These are phyloP conservation scores for Yponomeuta cagnagella DNA, from an alignment of 2,888 invertebrate species.

Conservation along the genomic window DNA sequence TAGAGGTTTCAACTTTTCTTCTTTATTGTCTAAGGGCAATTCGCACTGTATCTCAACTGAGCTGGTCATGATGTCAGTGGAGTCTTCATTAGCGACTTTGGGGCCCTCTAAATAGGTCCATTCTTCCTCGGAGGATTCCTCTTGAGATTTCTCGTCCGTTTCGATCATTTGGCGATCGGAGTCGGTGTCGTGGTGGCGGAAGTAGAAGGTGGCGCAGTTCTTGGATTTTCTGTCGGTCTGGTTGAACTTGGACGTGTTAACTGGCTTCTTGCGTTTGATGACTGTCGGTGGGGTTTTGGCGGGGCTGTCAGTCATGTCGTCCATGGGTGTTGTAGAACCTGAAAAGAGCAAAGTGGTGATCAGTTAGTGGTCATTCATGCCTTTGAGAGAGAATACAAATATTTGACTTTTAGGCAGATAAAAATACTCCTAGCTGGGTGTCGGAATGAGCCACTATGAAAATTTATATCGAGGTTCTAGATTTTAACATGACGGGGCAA, in stretches of 20 bases:
- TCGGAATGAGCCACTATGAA: no score
- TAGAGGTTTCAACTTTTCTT: conserved; percentile 24
- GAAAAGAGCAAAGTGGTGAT: conserved; percentile 25
- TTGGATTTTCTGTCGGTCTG: conserved; percentile 86
- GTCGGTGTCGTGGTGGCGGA: conserved; percentile 90
- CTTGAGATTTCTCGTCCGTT: conserved; percentile 64
- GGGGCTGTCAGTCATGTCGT: conserved; percentile 43
- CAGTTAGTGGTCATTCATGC: conserved; percentile 8
- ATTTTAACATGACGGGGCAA: no score
- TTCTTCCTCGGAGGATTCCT: conserved; percentile 72
- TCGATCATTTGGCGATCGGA: conserved; percentile 81
- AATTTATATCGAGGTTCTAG: no score
- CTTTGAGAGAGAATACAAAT: neutral
- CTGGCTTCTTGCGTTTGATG: conserved; percentile 69
- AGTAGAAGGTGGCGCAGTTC: conserved; percentile 90
- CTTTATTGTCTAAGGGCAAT: conserved; percentile 47
- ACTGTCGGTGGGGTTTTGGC: conserved; percentile 62
- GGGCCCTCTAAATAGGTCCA: conserved; percentile 79
- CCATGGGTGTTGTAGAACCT: conserved; percentile 41
- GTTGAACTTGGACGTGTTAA: conserved; percentile 78
- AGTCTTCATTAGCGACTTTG: conserved; percentile 62
- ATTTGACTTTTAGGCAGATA: no score
- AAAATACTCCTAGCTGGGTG: no score
- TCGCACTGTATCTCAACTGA: conserved; percentile 69
- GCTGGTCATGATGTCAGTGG: conserved; percentile 70